These are phyloP conservation scores for Leptatherina wallacei DNA, from an alignment of 2,797 vertebrate genomes.

Conservation along the genomic window DNA sequence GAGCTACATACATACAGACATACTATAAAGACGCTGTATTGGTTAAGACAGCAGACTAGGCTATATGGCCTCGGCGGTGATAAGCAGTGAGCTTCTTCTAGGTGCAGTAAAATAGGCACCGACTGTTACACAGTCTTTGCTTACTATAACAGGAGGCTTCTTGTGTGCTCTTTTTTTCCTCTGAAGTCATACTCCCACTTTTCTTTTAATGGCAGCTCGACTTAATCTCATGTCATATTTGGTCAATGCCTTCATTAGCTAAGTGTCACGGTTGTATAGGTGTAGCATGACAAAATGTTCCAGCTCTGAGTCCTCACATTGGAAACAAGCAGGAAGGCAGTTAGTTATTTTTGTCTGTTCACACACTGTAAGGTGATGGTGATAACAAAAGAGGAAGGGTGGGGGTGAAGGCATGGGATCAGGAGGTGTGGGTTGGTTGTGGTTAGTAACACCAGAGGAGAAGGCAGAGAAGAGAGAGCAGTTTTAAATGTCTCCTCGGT, in stretches of 20 bases:
- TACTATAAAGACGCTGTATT: slow-evolving; percentile 63
- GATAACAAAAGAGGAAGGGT: slow-evolving; percentile 45
- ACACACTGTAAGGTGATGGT: slow-evolving; percentile 61
- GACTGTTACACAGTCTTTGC: slow-evolving; percentile 47
- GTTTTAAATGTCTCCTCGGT: slow-evolving; percentile 64
- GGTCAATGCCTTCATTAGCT: slow-evolving; percentile 42
- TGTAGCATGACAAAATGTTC: slow-evolving; percentile 32
- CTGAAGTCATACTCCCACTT: slow-evolving; percentile 39
- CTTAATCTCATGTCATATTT: slow-evolving; percentile 32
- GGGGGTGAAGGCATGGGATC: slow-evolving; percentile 41
- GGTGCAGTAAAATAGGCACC: slow-evolving; percentile 49
- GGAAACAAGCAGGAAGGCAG: slow-evolving; percentile 69
- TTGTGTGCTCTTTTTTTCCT: slow-evolving; percentile 63
- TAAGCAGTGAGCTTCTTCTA: slow-evolving; percentile 66
- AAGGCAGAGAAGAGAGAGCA: slow-evolving; percentile 64
- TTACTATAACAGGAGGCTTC: slow-evolving; percentile 43
- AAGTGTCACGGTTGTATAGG: slow-evolving; percentile 22
- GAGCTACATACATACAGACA: slow-evolving; percentile 40
- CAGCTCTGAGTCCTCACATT: slow-evolving; percentile 34
- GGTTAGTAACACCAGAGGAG: slow-evolving; percentile 64
- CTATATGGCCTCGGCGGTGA: slow-evolving; percentile 70
- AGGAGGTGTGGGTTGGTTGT: slow-evolving; percentile 24
- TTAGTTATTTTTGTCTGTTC: slow-evolving; percentile 49
- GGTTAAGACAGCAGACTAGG: slow-evolving; percentile 71
- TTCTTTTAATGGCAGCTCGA: slow-evolving; percentile 22